Evolutionary conservation across 2,797 vertebrate genomes (phyloP), one percentile per base, ranked within the genome.

Genomic region (Hirundo rustica): DNA sequence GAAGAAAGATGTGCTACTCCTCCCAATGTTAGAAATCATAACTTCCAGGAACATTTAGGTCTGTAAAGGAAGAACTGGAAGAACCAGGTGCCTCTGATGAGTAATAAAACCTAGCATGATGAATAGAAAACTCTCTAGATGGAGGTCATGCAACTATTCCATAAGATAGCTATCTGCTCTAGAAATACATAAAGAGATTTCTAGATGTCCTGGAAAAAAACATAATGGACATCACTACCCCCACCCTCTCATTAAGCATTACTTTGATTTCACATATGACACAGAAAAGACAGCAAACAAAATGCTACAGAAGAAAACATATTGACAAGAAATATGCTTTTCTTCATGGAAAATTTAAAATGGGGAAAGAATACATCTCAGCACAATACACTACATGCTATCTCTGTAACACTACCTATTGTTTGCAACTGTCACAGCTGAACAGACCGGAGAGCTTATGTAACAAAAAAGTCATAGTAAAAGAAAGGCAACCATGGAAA

Each of bases 401-500:
- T 4, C 48, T 47, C 9, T 11, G 27, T 65, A 79, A 91, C 32
- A 78, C 32, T 27, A 75, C 23, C 45, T 85, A 45, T 62, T 87
- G 32, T 79, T 67, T 53, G 29, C 38, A 76, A 29, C 53, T 64
- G 74, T 82, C 80, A 60, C 55, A 91, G 36, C 13, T n/a, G 45
- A 94, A 85, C 38, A 77, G 64, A 51, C 77, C 7, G 2, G 71
- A 90, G 64, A 55, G 80, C 48, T 71, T 44, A 83, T 8, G 16
- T 47, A 82, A 94, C 40, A 86, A 92, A 95, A 79, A 54, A 36
- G 10, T 50, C 21, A 17, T 25, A 74, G n/a, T 22, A 73, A 78
- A 51, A 64, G 64, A 73, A 60, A 70, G n/a, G 42, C 50, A 73
- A 48, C 9, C 3, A 6, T 16, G 29, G 51, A 86, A 95, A 82